phyloP scores from a whole-genome alignment of 1,140 invertebrate genomes.

The Drosophila miranda region DNA sequence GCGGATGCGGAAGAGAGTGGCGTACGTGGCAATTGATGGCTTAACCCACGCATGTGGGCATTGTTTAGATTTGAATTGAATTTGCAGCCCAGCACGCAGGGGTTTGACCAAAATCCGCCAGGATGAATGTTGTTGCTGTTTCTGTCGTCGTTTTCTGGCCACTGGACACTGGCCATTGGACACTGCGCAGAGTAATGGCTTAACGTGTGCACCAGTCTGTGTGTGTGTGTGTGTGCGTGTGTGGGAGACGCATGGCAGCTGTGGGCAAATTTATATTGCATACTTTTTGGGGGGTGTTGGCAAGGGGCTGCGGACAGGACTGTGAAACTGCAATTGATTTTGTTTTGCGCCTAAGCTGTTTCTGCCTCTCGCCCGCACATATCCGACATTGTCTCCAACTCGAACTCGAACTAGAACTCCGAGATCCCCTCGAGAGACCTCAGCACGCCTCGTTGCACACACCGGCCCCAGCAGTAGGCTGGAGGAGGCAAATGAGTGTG shows the following conservation, averaged over 20 bases:
- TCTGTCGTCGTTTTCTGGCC: slow-evolving; percentile 36
- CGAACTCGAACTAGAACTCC: slow-evolving; percentile 11
- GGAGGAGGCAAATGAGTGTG: slow-evolving; percentile 8
- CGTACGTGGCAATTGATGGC: slow-evolving; percentile 38
- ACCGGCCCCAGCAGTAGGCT: no score
- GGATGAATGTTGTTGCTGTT: slow-evolving; percentile 18
- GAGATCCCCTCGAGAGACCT: slow-evolving; percentile 26
- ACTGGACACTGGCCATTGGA: slow-evolving; percentile 14
- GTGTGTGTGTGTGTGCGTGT: slow-evolving; percentile 15
- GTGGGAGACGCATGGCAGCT: slow-evolving; percentile 44
- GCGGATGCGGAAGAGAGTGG: neutral
- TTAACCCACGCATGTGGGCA: slow-evolving; percentile 67
- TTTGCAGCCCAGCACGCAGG: slow-evolving; percentile 33
- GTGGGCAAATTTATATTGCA: slow-evolving; percentile 75
- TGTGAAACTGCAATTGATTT: slow-evolving; percentile 65
- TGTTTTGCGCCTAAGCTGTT: slow-evolving; percentile 54
- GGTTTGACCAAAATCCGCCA: slow-evolving; percentile 40
- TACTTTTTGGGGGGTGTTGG: slow-evolving; percentile 50
- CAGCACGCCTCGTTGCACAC: slow-evolving; percentile 48
- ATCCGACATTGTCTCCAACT: slow-evolving; percentile 53
- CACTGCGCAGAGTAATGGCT: slow-evolving; percentile 53
- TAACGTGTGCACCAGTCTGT: slow-evolving; percentile 24
- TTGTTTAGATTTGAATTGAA: slow-evolving; percentile 70
- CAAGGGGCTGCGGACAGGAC: slow-evolving; percentile 1
- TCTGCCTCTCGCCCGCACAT: slow-evolving; percentile 19